phyloP scores from a whole-genome alignment of 2,113 vertebrate species.

The Gymnogyps californianus region DNA sequence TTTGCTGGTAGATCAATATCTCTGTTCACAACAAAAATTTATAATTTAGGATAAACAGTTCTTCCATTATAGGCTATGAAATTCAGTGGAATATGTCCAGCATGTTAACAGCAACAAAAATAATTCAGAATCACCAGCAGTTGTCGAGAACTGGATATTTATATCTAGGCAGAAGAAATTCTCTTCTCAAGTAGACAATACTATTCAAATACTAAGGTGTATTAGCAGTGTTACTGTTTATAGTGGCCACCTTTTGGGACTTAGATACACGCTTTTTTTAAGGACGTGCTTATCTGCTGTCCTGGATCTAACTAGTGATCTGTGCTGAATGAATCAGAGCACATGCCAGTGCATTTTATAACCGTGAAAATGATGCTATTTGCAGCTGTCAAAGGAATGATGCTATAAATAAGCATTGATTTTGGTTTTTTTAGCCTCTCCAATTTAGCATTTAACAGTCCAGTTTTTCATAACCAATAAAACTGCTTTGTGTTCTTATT shows the following conservation, averaged over 20 bases:
- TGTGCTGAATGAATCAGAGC: background rate
- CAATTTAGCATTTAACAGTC: background rate
- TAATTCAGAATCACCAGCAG: background rate
- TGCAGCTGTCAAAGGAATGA: background rate
- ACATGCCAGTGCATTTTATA: background rate
- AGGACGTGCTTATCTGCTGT: background rate
- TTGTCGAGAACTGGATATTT: background rate
- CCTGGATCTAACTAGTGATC: background rate
- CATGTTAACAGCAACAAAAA: background rate
- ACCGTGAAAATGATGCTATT: background rate
- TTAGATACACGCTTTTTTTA: background rate
- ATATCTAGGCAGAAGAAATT: background rate
- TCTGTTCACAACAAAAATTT: slow-evolving; percentile 5
- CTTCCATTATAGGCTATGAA: background rate
- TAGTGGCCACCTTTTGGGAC: background rate
- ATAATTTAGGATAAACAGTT: slow-evolving; percentile 6
- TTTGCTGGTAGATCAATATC: background rate
- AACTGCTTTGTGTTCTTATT: background rate
- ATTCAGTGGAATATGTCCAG: background rate
- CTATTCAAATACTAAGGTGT: background rate
- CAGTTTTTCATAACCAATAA: background rate
- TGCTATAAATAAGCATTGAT: background rate
- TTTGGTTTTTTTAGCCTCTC: background rate
- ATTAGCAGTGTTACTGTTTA: background rate
- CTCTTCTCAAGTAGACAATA: background rate